Base-by-base conservation (phyloP, 2,113 vertebrate species). In the Nanger granti region DNA sequence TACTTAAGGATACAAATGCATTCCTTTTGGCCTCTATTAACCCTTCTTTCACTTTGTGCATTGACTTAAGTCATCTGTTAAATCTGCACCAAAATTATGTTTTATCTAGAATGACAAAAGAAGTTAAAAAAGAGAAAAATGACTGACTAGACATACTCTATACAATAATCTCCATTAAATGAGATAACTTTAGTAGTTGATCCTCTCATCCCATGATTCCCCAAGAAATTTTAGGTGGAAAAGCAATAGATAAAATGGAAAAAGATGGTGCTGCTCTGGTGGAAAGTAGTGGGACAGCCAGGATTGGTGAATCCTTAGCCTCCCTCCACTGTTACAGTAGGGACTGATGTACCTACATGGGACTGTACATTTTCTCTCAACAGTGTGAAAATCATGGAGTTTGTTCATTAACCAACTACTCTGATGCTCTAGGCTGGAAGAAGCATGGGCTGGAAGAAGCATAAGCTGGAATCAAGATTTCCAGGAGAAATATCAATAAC, bases 51-150 rank as follows among this genome's bases (percentile, higher is more conserved):
- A 66, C n/a, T 93, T 52, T 95, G 54, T 66, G 20, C 24, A 26
- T 89, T 89, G 18, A 31, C 59, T 91, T 59, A 95, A 87, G 24
- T 69, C 44, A 60, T 14, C 8, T 34, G 8, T 89, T 73, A 94
- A 92, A 12, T 64, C 31, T 89, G 15, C 62, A 44, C 2, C 44
- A n/a, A 95, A 90, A 82, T 87, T 93, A 34, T 62, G 5, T 73
- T 93, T 96, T 59, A 13, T 60, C 17, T 59, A 15, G 29, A 95
- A 59, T 84, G 13, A 1, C 93, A 94, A 84, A 83, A 49, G 20
- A 91, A 89, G 76, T 86, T 55, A 94, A 89, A 94, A 73, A 73
- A 73, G 26, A 97, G 59, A 93, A 97, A 89, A 69, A 80, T 87
- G 62, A 52, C 7, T 92, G n/a, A 60, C 13, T 79, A 47, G 28